A percentile compares a stretch with the other conserved stretches of the same genome.
Evolutionary conservation across 2,113 vertebrate species (phyloP).

Genomic region (Alethe diademata): DNA sequence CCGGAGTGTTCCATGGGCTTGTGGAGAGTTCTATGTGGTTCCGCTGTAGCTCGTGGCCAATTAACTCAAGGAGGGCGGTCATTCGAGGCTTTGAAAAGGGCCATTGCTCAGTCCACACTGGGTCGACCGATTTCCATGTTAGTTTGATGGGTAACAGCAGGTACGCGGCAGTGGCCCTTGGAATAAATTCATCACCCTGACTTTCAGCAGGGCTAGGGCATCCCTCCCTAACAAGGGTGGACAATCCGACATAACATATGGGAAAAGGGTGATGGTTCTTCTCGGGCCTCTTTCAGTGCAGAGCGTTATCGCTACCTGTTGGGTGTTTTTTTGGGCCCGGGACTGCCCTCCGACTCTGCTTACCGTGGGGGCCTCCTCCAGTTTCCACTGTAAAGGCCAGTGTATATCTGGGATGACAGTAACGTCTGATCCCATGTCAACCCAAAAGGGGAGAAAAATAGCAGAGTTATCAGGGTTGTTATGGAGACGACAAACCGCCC

Average conservation of each 20-base stretch:
- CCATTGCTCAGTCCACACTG: neutral
- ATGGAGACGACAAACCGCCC: too few relatives aligned
- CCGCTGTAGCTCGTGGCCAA: neutral
- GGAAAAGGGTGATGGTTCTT: neutral
- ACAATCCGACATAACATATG: neutral
- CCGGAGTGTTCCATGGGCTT: neutral
- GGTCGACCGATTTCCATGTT: neutral
- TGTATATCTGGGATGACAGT: too few relatives aligned
- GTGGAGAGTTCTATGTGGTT: neutral
- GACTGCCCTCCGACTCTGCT: too few relatives aligned
- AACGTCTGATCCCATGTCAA: too few relatives aligned
- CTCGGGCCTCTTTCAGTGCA: neutral
- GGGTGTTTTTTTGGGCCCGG: too few relatives aligned
- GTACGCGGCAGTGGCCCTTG: too few relatives aligned
- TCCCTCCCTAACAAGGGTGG: neutral
- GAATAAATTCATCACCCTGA: too few relatives aligned
- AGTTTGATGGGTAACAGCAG: too few relatives aligned
- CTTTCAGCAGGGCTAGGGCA: neutral
- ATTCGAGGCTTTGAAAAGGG: neutral
- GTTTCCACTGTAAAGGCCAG: too few relatives aligned
- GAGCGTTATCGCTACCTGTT: neutral
- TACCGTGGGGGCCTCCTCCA: too few relatives aligned
- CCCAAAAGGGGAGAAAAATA: too few relatives aligned
- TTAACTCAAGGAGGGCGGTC: neutral
- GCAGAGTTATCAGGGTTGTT: too few relatives aligned